Conservation (phyloP, 2,797 vertebrate genomes). For the Cossypha heuglini region DNA sequence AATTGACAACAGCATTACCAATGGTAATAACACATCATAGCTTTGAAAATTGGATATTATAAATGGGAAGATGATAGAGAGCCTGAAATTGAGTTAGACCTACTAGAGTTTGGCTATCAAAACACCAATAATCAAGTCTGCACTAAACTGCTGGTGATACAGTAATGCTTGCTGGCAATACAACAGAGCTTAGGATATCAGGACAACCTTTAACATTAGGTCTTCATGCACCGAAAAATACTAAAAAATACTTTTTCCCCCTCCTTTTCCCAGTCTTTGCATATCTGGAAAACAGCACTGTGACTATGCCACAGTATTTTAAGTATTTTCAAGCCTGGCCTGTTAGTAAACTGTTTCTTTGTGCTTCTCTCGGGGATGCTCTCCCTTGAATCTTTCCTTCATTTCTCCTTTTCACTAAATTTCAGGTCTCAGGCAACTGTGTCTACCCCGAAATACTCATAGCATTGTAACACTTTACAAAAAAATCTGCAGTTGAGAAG, state of each 20-base stretch:
- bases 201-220: not conserved
- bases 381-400: not conserved
- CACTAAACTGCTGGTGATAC: not conserved
- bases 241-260: not conserved
- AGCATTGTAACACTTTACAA: not conserved
- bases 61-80: constrained; percentile 48
- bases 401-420: not conserved
- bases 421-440: not conserved
- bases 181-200: not conserved
- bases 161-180: not conserved
- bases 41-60: constrained; percentile 66
- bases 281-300: not conserved
- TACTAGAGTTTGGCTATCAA: constrained; percentile 23
- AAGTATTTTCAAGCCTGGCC: not conserved
- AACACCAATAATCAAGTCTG: constrained; percentile 23
- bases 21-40: constrained; percentile 43
- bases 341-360: not conserved
- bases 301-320: not conserved
- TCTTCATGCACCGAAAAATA: not conserved
- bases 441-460: not conserved
- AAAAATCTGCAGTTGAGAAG: not conserved
- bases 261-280: not conserved
- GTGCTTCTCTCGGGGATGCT: not conserved
- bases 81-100: constrained; percentile 45
- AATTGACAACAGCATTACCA: constrained; percentile 50